Evolutionary conservation across 2,888 invertebrate genomes (phyloP).

Genomic region (Furcula furcula): DNA sequence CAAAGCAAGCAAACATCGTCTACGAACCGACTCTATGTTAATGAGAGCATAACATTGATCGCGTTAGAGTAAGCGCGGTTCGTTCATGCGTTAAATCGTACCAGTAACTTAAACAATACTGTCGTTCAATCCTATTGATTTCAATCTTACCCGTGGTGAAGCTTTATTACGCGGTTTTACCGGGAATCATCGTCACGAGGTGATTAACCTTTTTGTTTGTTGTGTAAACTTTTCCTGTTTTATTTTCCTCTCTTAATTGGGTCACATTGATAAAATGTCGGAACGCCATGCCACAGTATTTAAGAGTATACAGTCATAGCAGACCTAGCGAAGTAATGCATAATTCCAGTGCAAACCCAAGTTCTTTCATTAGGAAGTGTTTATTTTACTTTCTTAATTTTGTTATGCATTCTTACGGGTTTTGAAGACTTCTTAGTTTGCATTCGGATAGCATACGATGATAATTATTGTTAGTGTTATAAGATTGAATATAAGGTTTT

Average conservation of each 20-base stretch:
- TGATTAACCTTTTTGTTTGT: constrained; percentile 27
- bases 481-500: too few species aligned
- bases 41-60: constrained; percentile 20
- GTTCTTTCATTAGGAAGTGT: too few species aligned
- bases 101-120: constrained; percentile 21
- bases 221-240: constrained; percentile 30
- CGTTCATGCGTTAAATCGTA: constrained; percentile 28
- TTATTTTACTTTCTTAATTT: too few species aligned
- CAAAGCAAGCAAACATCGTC: not conserved
- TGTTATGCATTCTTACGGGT: too few species aligned
- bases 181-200: constrained; percentile 11
- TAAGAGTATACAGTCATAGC: too few species aligned
- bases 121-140: constrained; percentile 30
- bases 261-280: constrained; percentile 25
- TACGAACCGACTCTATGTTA: constrained; percentile 16
- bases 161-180: constrained; percentile 17
- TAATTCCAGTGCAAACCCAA: too few species aligned
- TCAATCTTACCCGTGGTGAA: constrained; percentile 20
- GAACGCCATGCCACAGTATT: constrained; percentile 3
- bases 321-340: too few species aligned
- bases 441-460: too few species aligned
- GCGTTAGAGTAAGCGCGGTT: constrained; percentile 27
- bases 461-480: too few species aligned
- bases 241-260: constrained; percentile 31
- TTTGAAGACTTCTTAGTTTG: too few species aligned